Evolutionary conservation across 2,888 invertebrate genomes (phyloP), one percentile per base, ranked within the genome.

Genomic region (Leptura quadrifasciata): DNA sequence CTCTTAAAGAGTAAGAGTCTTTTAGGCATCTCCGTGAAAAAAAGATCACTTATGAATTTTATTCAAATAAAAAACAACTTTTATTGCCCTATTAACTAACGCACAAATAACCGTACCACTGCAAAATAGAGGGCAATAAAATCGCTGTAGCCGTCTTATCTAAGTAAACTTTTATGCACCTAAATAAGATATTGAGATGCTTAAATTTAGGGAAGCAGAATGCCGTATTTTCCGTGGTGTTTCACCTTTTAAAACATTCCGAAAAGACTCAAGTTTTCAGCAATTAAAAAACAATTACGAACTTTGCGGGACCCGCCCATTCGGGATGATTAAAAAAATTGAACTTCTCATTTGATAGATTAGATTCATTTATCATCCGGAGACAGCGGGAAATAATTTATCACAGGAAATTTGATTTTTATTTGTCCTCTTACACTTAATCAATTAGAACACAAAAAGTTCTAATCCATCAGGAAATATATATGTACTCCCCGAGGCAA

Each of bases 321-420:
- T 60, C 52, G 47, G 47, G 47, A 27, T 24, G 71, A 71, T 60
- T 71, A 65, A 71, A 63, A 61, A 71, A 71, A 71, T 58, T 52
- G 71, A 52, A 71, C 71, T 61, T 47, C 61, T 71, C 31, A 71
- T 71, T 52, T 60, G 71, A 71, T 52, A 61, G 61, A 61, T 71
- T 71, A 47, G 71, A 47, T 61, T 20, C 71, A 71, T 60, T 61
- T 61, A 71, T 69, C 69, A 69, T 58, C 60, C 58, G 39, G 69
- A n/a, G 69, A 58, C 58, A 39, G 69, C 39, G 39, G 27, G 17
- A 61, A 60, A 71, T 60, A 71, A 71, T 71, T 71, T 71, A 71
- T 71, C 71, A 71, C 71, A 24, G 39, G 71, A 52, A 71, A 71
- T 71, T 71, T 71, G 60, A 71, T 61, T 71, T 71, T 71, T 71